Evolutionary conservation across 2,797 vertebrate genomes (phyloP), one percentile per base, ranked within the genome.

Genomic region (Mormyrops attenuatus): DNA sequence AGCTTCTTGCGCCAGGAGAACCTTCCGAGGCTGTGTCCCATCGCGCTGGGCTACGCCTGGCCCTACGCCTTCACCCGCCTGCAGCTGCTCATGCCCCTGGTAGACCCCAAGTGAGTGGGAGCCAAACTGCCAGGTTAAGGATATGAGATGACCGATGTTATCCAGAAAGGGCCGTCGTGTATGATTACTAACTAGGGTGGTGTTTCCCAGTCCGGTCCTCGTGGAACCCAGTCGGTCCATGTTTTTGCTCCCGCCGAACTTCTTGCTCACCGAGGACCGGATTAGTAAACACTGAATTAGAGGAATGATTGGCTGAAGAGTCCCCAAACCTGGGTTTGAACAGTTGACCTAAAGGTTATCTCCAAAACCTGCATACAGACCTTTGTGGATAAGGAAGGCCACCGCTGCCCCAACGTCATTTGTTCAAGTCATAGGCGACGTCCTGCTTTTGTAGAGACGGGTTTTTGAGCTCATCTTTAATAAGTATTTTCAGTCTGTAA

Each of bases 1-100:
- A 99, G 98, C 93, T 99, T 99, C 92, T 96, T 99, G 88, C 96
- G 97, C 20, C 98, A 99, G 92, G 99, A 99, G 93, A 97, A 99
- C 92, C 95, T 99, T n/a, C 98, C 98, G 69, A 98, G 98, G 90
- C 98, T 98, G 93, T 99, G 99, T 91, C 97, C 99, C 90, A 97
- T 95, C 0, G 99, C 99, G 9, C 97, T 99, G 91, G 97, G 98
- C 94, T 99, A 99, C 0, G 97, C 99, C 91, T 99, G 99, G 99
- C 98, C 99, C 0, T 99, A 99, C 0, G 98, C 96, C 57, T 99
- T 99, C 95, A 99, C 98, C 0, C 95, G 99, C 55, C 96, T 99
- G 0, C 98, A 99, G 94, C 96, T 99, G 1, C 96, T 99, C 57
- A 97, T 99, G 96, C 99, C 99, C 0, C 96, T 99, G 47, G 96